Percentiles rank a stretch among this genome's conserved stretches.
phyloP scores from a whole-genome alignment of 2,888 invertebrate genomes.

The Drosophila nigricruria region DNA sequence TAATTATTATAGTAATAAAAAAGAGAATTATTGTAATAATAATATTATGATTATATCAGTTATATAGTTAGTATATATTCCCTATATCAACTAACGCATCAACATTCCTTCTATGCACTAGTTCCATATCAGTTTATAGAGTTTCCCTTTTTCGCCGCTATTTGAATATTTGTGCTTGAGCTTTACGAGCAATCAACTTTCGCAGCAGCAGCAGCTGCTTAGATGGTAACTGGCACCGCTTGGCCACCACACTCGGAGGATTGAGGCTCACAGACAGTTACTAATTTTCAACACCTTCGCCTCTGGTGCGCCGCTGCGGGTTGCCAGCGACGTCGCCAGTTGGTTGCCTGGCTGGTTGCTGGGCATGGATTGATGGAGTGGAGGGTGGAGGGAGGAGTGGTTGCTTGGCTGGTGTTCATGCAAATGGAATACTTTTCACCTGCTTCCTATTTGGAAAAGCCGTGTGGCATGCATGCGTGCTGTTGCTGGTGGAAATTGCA shows the following conservation, averaged over 20 bases:
- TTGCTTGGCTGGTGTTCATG: constrained; percentile 68
- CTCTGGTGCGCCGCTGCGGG: constrained; percentile 57
- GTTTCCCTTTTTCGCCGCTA: background rate
- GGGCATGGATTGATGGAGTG: constrained; percentile 10
- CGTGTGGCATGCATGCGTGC: constrained; percentile 63
- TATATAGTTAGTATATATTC: no score
- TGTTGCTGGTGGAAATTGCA: constrained; percentile 74
- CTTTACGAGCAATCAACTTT: constrained; percentile 45
- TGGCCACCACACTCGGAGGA: constrained; percentile 23
- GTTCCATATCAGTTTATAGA: background rate
- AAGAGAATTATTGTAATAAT: no score
- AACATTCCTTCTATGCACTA: background rate
- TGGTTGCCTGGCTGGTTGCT: constrained; percentile 44
- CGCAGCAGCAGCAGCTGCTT: constrained; percentile 21
- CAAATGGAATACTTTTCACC: constrained; percentile 80
- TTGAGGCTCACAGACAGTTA: constrained; percentile 60
- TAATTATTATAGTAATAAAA: no score
- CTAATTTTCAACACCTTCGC: constrained; percentile 78
- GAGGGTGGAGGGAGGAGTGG: background rate
- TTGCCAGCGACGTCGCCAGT: constrained; percentile 68
- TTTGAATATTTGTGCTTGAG: constrained; percentile 3
- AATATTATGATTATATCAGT: no score
- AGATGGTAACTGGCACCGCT: constrained; percentile 49
- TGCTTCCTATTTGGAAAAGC: constrained; percentile 65
- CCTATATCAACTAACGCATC: rapidly evolving